Percentiles rank a stretch among this genome's conserved stretches.
These are phyloP conservation scores for Tachycineta bicolor DNA, from an alignment of 2,113 vertebrate genomes.

Conservation along the genomic window DNA sequence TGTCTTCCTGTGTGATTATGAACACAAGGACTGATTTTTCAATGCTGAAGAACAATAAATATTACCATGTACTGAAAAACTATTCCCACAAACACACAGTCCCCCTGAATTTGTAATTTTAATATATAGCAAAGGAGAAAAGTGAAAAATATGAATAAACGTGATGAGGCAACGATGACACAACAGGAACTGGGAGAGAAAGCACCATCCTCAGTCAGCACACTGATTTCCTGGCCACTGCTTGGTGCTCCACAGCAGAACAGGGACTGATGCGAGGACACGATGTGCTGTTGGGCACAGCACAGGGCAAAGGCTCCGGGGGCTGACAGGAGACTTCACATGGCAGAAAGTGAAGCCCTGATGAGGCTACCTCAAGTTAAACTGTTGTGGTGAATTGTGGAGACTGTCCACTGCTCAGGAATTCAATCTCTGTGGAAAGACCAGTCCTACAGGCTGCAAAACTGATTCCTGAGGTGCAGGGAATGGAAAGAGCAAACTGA, in stretches of 20 bases:
- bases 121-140: not conserved
- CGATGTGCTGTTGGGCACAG: accelerated
- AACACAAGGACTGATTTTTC: accelerated
- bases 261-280: not conserved
- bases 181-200: not conserved
- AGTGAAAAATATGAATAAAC: not conserved
- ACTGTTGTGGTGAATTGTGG: not conserved
- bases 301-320: not conserved
- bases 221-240: not conserved
- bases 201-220: not conserved
- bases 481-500: not conserved
- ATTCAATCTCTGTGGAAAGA: not conserved
- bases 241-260: not conserved
- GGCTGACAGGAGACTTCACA: not conserved
- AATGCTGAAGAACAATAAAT: not conserved
- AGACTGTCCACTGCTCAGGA: not conserved
- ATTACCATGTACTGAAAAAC: not conserved
- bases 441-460: not conserved
- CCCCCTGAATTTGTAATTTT: not conserved
- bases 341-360: not conserved
- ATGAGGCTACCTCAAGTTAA: not conserved
- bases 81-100: not conserved
- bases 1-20: not conserved
- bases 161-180: not conserved
- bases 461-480: not conserved